Base-by-base conservation (phyloP, 2,797 vertebrate species). In the Holocentrus rufus region DNA sequence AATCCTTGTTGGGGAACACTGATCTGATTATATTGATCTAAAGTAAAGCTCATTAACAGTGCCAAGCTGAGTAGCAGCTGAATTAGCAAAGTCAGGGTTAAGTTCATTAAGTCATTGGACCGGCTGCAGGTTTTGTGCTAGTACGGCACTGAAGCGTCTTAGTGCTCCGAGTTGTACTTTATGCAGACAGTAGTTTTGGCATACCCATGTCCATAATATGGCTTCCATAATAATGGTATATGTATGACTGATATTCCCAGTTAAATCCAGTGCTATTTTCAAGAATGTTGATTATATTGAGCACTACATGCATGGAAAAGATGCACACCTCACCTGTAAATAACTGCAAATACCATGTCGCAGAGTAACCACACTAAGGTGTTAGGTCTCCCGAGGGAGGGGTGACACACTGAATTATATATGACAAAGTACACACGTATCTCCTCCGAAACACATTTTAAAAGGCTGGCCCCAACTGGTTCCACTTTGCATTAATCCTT, bases 331-430 rank as follows among this genome's bases (percentile, higher is more conserved):
- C 72, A 36, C 22, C 58, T 67, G 11, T 81, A 73, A 80, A 82
- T 69, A 79, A 54, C 27, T 73, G 1, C 62, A 81, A 77, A 62
- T 57, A 39, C 56, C 8, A 55, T 44, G 20, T 84, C 62, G 61
- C 74, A 79, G 64, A 65, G 75, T 70, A 80, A 72, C 71, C 72
- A 60, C 75, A 53, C 52, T 50, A 27, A 76, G 85, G 86, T 92
- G 88, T 92, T 88, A 60, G 81, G 85, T 93, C 88, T 91, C 90
- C 52, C 23, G 63, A 56, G 67, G 81, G 78, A 83, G 80, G 76
- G 79, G 54, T 66, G 74, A 68, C 60, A 5, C 39, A 74, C 77
- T 91, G 69, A 91, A 92, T 91, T 82, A 92, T 92, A 72, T 23
- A 92, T 90, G 84, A 84, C 54, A 74, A 76, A 78, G 82, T 75